phyloP scores from a whole-genome alignment of 2,113 vertebrate genomes.

The Glaucidium brasilianum region DNA sequence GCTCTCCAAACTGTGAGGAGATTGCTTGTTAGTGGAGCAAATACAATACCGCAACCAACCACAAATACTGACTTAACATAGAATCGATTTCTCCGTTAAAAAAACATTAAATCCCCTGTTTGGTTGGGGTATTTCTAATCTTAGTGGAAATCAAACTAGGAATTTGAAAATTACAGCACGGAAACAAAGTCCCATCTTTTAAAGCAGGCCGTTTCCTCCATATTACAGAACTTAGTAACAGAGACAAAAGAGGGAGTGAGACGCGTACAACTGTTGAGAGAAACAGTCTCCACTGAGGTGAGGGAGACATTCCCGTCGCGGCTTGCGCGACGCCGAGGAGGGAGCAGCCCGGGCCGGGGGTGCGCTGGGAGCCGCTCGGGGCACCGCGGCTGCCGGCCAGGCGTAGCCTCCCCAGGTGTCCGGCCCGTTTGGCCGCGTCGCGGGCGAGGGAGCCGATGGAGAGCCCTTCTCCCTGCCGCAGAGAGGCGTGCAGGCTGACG shows the following conservation, averaged over 20 bases:
- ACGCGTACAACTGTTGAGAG: not conserved
- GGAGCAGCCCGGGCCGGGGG: no score
- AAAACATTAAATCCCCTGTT: not conserved
- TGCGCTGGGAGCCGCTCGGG: fast-evolving
- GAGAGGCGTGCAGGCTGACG: not conserved
- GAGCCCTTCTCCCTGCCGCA: not conserved
- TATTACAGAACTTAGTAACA: not conserved
- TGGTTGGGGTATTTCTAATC: not conserved
- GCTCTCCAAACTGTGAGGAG: not conserved
- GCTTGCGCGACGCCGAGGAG: not conserved
- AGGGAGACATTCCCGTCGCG: fast-evolving
- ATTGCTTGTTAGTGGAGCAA: not conserved
- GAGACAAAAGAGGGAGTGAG: not conserved
- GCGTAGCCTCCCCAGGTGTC: fast-evolving
- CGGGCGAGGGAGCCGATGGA: not conserved
- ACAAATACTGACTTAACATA: not conserved
- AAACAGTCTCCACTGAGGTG: not conserved
- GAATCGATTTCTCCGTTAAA: not conserved
- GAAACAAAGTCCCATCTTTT: not conserved
- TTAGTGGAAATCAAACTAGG: not conserved
- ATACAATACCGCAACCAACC: not conserved
- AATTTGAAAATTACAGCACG: not conserved
- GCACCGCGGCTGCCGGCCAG: no score
- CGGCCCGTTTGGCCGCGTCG: not conserved
- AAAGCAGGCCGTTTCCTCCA: not conserved